Conservation (phyloP, 1,140 invertebrate genomes). For the Metaphire vulgaris region DNA sequence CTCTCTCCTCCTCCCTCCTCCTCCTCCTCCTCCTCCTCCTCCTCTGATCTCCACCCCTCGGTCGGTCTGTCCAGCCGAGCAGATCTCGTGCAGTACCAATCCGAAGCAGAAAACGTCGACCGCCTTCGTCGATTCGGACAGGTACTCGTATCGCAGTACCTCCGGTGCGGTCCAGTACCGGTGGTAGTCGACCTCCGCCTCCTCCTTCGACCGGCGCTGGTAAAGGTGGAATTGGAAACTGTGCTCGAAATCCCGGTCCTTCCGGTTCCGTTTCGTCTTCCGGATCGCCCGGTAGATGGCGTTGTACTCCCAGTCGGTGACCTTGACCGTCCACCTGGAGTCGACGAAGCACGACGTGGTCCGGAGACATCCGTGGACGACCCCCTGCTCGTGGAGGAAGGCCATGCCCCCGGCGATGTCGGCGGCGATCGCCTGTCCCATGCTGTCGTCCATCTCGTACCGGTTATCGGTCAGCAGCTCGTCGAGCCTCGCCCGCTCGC, state of each 20-base stretch:
- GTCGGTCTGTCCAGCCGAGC: too few relatives aligned
- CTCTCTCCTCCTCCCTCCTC: too few relatives aligned
- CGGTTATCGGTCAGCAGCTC: constrained; percentile 38
- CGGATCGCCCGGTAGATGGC: background rate
- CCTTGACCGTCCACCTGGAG: constrained; percentile 38
- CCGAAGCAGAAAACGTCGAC: constrained; percentile 15
- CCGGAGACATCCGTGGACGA: constrained; percentile 40
- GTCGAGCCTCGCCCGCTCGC: constrained; percentile 34
- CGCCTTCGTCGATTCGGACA: background rate
- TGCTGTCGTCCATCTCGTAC: constrained; percentile 35
- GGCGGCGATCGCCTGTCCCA: constrained; percentile 34
- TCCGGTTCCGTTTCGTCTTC: background rate
- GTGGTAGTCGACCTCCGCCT: background rate
- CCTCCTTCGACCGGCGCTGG: background rate
- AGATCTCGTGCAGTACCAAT: constrained; percentile 13
- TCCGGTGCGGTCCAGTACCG: constrained; percentile 15
- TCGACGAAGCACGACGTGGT: constrained; percentile 39
- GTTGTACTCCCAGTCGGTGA: constrained; percentile 39
- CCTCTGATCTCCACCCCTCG: too few relatives aligned
- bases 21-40: too few relatives aligned
- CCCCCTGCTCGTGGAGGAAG: constrained; percentile 36
- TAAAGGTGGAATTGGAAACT: background rate
- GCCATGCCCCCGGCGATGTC: constrained; percentile 38
- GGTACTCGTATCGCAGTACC: background rate
- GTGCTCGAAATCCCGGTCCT: background rate